Conservation (phyloP, 2,888 invertebrate species). For the Campoplex nolae region DNA sequence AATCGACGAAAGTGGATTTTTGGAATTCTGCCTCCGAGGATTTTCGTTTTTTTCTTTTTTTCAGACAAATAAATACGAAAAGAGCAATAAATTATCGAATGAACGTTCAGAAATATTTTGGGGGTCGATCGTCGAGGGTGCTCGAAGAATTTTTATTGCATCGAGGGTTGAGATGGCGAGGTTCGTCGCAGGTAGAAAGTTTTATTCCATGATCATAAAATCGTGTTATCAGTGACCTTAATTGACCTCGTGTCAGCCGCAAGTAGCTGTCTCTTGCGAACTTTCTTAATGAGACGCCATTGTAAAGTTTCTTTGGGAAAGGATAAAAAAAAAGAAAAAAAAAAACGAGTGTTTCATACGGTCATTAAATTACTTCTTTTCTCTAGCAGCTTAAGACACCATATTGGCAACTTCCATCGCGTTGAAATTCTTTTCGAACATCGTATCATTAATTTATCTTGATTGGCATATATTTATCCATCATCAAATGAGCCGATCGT, state of each 20-base stretch:
- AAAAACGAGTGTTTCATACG: constrained; percentile 13
- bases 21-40: no score
- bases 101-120: not conserved
- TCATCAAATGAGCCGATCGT: constrained; percentile 32
- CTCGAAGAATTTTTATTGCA: constrained; percentile 2
- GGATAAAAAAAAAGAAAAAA: not conserved
- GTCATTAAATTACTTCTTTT: constrained; percentile 27
- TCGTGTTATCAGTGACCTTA: constrained; percentile 38
- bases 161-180: not conserved
- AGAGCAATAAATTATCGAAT: not conserved
- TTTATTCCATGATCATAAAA: constrained; percentile 28
- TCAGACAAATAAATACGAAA: not conserved
- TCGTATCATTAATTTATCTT: constrained; percentile 52
- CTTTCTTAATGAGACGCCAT: constrained; percentile 14
- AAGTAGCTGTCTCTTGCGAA: constrained; percentile 12
- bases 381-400: not conserved
- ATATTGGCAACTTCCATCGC: constrained; percentile 20
- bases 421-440: constrained; percentile 46
- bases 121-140: not conserved
- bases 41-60: no score
- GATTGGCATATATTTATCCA: constrained; percentile 37
- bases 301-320: not conserved
- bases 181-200: not conserved
- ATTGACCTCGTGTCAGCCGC: constrained; percentile 23
- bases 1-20: not conserved